phyloP scores from a whole-genome alignment of 2,797 vertebrate genomes.

The Platyrinchus mystaceus region DNA sequence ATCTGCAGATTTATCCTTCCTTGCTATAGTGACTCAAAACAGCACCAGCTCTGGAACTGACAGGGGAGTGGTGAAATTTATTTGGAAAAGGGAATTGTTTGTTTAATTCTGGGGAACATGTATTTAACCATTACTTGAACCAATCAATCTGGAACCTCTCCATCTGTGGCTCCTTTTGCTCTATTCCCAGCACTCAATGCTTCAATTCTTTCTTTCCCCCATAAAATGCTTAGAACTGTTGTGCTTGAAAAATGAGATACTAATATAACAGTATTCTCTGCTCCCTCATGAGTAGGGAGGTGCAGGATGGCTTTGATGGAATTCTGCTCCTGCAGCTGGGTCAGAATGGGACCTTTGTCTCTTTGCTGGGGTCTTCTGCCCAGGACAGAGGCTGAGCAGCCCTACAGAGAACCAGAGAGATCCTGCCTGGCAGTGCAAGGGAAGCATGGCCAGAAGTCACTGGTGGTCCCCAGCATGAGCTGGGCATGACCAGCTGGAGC shows the following conservation, averaged over 20 bases:
- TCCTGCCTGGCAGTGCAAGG: not conserved
- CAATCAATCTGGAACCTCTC: not conserved
- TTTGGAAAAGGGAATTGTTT: constrained; percentile 15
- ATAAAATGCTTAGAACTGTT: not conserved
- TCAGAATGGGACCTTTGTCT: not conserved
- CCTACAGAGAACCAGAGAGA: not conserved
- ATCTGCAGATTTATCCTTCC: not conserved
- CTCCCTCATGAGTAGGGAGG: not conserved
- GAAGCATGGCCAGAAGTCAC: not conserved
- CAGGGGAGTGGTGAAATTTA: not conserved
- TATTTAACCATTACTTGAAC: constrained; percentile 20
- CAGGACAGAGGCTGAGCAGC: not conserved
- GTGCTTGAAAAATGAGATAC: not conserved
- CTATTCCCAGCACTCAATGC: not conserved
- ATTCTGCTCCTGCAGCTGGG: not conserved
- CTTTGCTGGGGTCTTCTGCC: not conserved
- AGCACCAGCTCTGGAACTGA: not conserved
- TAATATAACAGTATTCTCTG: not conserved
- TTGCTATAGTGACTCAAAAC: not conserved
- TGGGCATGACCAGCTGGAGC: not conserved
- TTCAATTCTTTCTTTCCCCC: not conserved
- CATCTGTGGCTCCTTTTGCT: not conserved
- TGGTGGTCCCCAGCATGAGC: accelerated
- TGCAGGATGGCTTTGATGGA: not conserved
- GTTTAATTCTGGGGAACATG: not conserved